Evolutionary conservation across 2,113 vertebrate species (phyloP), one percentile per base, ranked within the genome.

Genomic region (Micronisus gabar): DNA sequence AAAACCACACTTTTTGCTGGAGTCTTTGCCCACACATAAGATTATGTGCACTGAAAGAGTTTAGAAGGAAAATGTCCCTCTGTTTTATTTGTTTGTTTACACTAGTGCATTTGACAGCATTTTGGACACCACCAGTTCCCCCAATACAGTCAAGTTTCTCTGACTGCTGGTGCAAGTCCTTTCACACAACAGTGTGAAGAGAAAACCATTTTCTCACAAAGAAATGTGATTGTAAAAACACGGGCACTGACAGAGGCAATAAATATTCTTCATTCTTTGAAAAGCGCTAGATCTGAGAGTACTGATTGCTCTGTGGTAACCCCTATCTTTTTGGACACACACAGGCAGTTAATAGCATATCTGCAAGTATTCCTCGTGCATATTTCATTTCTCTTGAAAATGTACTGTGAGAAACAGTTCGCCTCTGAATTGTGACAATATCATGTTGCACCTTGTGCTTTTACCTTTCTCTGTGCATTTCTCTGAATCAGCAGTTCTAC

Each of bases 1-100:
- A 59, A 56, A 95, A 72, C 53, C 25, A 6, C 14, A 27, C 22
- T 85, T 94, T 63, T 73, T 75, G 20, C 52, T 71, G 7, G 36
- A 71, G 34, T 68, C 66, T 89, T 86, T 85, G 20, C 45, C 47
- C 32, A 50, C 58, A 65, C 73, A 58, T 85, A 66, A 89, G 76
- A 73, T 79, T 70, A 79, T 6, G 20, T 63, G 73, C 81, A 73
- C 43, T 85, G 48, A 87, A 93, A 94, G 53, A 66, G 13, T 9
- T 80, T 89, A 58, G 76, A 94, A 89, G 40, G 81, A 82, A 93
- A 95, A 84, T 11, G 12, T 38, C 16, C 32, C 38, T 91, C 36
- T 70, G 9, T 40, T 90, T 50, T 84, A 48, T 84, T 93, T 97
- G 83, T 93, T 96, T 96, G 65, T 95, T 96, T 93, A 95, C 61